Evolutionary conservation across 2,113 vertebrate genomes (phyloP).

Genomic region (Aphyosemion australe): DNA sequence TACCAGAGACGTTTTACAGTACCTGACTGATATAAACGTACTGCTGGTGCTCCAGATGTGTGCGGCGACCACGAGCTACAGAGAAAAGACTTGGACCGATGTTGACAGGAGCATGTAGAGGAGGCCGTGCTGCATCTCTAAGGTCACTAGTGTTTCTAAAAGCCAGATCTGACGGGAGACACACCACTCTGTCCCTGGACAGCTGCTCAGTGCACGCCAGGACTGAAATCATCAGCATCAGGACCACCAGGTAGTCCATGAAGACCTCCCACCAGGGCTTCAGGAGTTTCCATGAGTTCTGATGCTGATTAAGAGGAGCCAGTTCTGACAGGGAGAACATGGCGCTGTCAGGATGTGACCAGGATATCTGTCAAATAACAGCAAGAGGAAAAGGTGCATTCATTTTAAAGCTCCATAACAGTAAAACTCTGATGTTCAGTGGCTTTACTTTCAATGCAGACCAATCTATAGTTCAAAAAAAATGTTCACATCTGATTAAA

Average conservation of each 20-base stretch:
- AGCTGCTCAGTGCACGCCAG: slow-evolving; percentile 83
- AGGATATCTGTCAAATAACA: slow-evolving; percentile 1
- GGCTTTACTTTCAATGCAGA: too few relatives aligned
- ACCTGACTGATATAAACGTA: slow-evolving; percentile 82
- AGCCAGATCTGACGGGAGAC: slow-evolving; percentile 71
- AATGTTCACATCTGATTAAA: too few relatives aligned
- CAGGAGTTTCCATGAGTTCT: slow-evolving; percentile 74
- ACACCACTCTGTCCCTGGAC: slow-evolving; percentile 80
- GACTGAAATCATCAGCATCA: slow-evolving; percentile 83
- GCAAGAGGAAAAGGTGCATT: not conserved
- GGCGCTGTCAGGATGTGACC: not conserved
- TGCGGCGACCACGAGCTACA: slow-evolving; percentile 58
- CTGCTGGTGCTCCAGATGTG: slow-evolving; percentile 82
- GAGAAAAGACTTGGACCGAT: not conserved
- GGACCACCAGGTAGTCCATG: slow-evolving; percentile 84
- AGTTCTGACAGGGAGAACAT: slow-evolving; percentile 85
- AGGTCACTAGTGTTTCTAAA: slow-evolving; percentile 5
- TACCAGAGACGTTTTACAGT: not conserved
- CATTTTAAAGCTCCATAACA: too few relatives aligned
- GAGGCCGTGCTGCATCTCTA: not conserved
- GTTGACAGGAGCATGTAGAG: not conserved
- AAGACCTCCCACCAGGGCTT: slow-evolving; percentile 89
- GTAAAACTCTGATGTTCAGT: too few relatives aligned
- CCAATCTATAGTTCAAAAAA: too few relatives aligned
- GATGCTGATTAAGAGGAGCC: slow-evolving; percentile 70